phyloP scores from a whole-genome alignment of 2,113 vertebrate genomes.

The Cyprinodon brontotheroides region DNA sequence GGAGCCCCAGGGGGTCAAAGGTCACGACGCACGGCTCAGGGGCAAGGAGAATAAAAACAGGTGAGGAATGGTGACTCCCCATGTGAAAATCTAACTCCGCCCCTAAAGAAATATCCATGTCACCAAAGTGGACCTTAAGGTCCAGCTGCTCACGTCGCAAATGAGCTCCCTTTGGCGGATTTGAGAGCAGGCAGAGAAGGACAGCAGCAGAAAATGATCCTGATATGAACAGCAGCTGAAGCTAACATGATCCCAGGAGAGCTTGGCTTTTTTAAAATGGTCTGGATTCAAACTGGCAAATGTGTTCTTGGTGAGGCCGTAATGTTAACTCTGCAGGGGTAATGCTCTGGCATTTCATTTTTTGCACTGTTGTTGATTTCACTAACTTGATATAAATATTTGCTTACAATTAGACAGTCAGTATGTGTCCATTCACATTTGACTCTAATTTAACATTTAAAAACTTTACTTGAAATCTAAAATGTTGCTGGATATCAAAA shows the following conservation, averaged over 20 bases:
- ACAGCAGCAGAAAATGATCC: slow-evolving; percentile 13
- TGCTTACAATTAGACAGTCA: no score
- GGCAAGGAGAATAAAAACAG: slow-evolving; percentile 91
- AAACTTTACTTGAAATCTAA: no score
- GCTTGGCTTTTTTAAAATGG: slow-evolving; percentile 9
- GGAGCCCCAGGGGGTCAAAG: slow-evolving; percentile 91
- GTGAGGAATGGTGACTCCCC: slow-evolving; percentile 68
- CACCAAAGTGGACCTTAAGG: slow-evolving; percentile 14
- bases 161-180: slow-evolving; percentile 64
- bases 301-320: slow-evolving; percentile 33
- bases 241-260: slow-evolving; percentile 1
- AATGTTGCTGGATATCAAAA: no score
- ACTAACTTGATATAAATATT: no score
- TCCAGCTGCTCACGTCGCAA: slow-evolving; percentile 51
- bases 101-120: no score
- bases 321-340: slow-evolving; percentile 7
- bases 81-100: no score
- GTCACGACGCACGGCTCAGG: slow-evolving; percentile 86
- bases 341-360: no score
- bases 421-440: no score
- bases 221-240: slow-evolving; percentile 28
- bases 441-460: no score
- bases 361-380: no score
- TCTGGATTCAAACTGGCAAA: slow-evolving; percentile 28
- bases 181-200: slow-evolving; percentile 21